These are phyloP conservation scores for Puma concolor DNA, from an alignment of 2,113 vertebrate species.

Conservation along the genomic window DNA sequence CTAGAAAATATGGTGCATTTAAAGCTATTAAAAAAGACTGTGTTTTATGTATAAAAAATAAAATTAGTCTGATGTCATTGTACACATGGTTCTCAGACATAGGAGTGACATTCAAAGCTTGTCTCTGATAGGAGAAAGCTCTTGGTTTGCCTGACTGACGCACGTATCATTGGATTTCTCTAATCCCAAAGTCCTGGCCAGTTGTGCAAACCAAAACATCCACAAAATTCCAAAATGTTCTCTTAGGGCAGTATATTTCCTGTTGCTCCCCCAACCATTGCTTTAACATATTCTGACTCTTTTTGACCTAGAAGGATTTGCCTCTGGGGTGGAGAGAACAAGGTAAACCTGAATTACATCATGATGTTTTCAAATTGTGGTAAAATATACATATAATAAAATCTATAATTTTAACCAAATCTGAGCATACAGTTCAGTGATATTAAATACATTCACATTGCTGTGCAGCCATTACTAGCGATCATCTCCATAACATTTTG, in stretches of 20 bases:
- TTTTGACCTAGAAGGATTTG: not conserved
- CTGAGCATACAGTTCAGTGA: not conserved
- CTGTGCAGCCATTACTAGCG: not conserved
- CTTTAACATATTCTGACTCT: not conserved
- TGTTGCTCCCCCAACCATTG: not conserved
- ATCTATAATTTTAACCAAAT: not conserved
- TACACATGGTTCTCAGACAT: not conserved
- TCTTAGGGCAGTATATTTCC: not conserved
- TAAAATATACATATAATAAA: not conserved
- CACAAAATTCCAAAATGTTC: not conserved
- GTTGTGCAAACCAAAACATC: not conserved
- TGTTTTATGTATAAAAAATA: conserved; percentile 14
- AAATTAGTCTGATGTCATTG: not conserved
- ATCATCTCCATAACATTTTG: not conserved
- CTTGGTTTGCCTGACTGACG: not conserved
- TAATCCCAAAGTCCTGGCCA: not conserved
- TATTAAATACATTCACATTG: not conserved
- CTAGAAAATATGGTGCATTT: conserved; percentile 19
- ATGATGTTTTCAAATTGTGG: not conserved
- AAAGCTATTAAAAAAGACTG: not conserved
- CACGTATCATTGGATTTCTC: not conserved
- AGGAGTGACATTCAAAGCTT: not conserved
- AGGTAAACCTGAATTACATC: not conserved
- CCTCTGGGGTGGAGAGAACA: not conserved
- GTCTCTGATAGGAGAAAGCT: not conserved